Conservation (phyloP, 1,140 invertebrate genomes). For the Drosophila pectinifera region DNA sequence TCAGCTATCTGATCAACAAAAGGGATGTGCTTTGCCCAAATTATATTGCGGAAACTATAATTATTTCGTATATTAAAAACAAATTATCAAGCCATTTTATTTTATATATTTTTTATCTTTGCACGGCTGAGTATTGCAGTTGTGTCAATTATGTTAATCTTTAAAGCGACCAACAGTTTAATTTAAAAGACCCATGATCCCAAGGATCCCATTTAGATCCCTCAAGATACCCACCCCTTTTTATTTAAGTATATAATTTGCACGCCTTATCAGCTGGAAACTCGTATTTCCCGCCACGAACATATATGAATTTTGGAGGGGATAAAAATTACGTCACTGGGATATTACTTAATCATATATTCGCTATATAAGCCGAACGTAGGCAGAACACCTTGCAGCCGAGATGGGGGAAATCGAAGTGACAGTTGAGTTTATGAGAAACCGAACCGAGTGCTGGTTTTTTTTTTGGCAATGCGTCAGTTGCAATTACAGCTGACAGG, state of each 20-base stretch:
- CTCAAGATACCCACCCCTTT: conserved; percentile 31
- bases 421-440: conserved; percentile 72
- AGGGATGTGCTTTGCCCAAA: not conserved
- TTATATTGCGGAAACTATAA: not conserved
- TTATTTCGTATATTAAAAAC: not conserved
- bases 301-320: conserved; percentile 40
- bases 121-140: not conserved
- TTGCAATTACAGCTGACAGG: conserved; percentile 79
- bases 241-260: conserved; percentile 50
- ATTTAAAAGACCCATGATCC: not conserved
- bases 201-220: conserved; percentile 25
- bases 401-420: conserved; percentile 71
- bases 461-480: conserved; percentile 79
- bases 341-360: conserved; percentile 77
- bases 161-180: not conserved
- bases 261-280: conserved; percentile 46
- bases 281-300: conserved; percentile 53
- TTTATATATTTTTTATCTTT: not conserved
- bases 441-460: conserved; percentile 33
- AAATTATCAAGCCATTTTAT: not conserved
- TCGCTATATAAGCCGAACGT: conserved; percentile 10
- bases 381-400: conserved; percentile 60
- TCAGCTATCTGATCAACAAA: not conserved
- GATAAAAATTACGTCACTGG: conserved; percentile 43
- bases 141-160: not conserved